Evolutionary conservation across 2,888 invertebrate genomes (phyloP), one percentile per base, ranked within the genome.

Genomic region (Watsonalla cultraria): DNA sequence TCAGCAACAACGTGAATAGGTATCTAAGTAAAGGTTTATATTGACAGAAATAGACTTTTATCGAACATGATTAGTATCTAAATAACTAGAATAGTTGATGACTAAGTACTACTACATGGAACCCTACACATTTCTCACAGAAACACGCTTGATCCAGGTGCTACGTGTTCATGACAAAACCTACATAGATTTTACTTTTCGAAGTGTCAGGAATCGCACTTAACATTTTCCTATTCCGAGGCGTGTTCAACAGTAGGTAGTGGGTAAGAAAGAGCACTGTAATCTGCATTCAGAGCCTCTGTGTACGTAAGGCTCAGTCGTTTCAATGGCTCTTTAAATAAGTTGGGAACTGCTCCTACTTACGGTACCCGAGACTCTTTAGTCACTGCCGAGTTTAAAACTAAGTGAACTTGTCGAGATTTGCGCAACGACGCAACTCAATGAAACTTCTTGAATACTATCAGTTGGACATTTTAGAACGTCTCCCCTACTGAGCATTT

Each of bases 311-410:
- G 37, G 62, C 66, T 70, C 60, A 66, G 58, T 56, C 61, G 56
- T 61, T 62, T 71, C 70, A 66, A 75, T 64, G 66, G 66, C 69
- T 70, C 71, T 73, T 75, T 68, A 65, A 70, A 67, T 69, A 68
- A 70, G 66, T 65, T 68, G 60, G 61, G 60, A 66, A 67, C 60
- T 61, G 67, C 64, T 65, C 67, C 57, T 62, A 66, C 67, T 68
- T 66, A 63, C 65, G 60, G 62, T 62, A 64, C 70, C 73, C 42
- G 42, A 42, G 42, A 42, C 42, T 42, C 42, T 11, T 73, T 67
- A 66, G 65, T 68, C 70, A 72, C 69, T 68, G 54, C 51, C 50
- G 50, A 67, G 65, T 74, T 72, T 60, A 70, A 76, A 63, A 62
- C 59, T 58, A 60, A 65, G 63, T 61, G 60, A 70, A 72, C 62